phyloP scores from a whole-genome alignment of 2,888 invertebrate genomes.

The Cyrtodaria siliqua region DNA sequence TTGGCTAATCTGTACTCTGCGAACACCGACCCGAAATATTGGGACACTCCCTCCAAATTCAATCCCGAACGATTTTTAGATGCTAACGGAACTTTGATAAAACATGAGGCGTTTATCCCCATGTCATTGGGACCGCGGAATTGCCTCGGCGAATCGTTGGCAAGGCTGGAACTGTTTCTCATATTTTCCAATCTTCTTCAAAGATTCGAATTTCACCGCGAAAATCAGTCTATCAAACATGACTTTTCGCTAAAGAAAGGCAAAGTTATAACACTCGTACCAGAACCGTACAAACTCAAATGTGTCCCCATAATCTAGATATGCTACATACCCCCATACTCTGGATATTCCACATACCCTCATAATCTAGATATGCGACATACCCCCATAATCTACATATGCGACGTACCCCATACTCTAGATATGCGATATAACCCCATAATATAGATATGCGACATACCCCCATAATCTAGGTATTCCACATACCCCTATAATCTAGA shows the following conservation, averaged over 20 bases:
- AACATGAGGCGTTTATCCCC: constrained; percentile 11
- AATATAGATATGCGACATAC: no score
- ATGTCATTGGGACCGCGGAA: constrained; percentile 7
- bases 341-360: no score
- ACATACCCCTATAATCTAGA: no score
- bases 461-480: no score
- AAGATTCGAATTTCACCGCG: constrained; percentile 11
- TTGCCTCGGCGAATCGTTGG: constrained; percentile 12
- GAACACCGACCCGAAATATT: constrained; percentile 13
- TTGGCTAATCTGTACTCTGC: constrained; percentile 21
- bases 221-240: neutral
- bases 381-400: no score
- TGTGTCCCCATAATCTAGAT: no score
- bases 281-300: constrained; percentile 7
- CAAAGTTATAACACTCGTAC: constrained; percentile 14
- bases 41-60: constrained; percentile 12
- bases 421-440: no score
- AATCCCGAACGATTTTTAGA: constrained; percentile 17
- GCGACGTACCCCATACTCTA: no score
- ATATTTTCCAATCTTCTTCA: constrained; percentile 13
- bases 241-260: constrained; percentile 5
- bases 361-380: no score
- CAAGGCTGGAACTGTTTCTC: constrained; percentile 14
- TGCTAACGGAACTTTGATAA: neutral
- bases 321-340: no score